A percentile compares a stretch with the other conserved stretches of the same genome.
phyloP scores from a whole-genome alignment of 2,888 invertebrate genomes.

The Himalopsyche anomala region DNA sequence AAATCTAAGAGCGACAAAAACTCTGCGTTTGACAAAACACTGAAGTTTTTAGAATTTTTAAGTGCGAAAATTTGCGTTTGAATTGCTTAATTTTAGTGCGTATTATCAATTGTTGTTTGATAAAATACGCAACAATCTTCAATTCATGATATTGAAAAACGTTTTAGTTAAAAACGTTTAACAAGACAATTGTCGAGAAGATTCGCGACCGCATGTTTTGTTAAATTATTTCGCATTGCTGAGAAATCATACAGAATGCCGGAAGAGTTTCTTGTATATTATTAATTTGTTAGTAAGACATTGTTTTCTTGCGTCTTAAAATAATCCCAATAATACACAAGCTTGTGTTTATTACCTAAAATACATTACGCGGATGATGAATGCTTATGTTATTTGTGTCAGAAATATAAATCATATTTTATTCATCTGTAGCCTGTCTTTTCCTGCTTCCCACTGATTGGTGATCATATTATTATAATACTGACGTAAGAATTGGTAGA shows the following conservation, averaged over 20 bases:
- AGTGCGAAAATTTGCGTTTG: too few relatives aligned
- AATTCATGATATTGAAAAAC: too few relatives aligned
- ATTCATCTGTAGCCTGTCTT: slow-evolving; percentile 1
- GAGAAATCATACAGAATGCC: background rate
- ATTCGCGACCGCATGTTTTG: too few relatives aligned
- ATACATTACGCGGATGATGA: background rate
- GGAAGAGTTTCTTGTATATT: slow-evolving; percentile 14
- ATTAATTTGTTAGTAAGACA: slow-evolving; percentile 5
- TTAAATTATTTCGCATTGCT: background rate
- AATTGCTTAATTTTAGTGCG: too few relatives aligned
- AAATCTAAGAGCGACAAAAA: too few relatives aligned
- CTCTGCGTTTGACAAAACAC: too few relatives aligned
- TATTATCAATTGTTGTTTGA: too few relatives aligned
- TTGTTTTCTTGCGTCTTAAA: slow-evolving; percentile 31
- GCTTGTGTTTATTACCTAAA: slow-evolving; percentile 27
- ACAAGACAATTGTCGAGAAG: too few relatives aligned
- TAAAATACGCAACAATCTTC: too few relatives aligned
- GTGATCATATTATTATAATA: background rate
- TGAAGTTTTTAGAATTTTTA: too few relatives aligned
- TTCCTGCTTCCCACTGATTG: slow-evolving; percentile 28
- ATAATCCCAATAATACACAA: slow-evolving; percentile 1
- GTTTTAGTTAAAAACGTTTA: too few relatives aligned
- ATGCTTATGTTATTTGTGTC: slow-evolving; percentile 6
- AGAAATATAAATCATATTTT: slow-evolving; percentile 36
- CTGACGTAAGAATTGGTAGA: slow-evolving; percentile 4